These are phyloP conservation scores for Clupea harengus DNA, from an alignment of 2,113 vertebrate species.

Conservation along the genomic window DNA sequence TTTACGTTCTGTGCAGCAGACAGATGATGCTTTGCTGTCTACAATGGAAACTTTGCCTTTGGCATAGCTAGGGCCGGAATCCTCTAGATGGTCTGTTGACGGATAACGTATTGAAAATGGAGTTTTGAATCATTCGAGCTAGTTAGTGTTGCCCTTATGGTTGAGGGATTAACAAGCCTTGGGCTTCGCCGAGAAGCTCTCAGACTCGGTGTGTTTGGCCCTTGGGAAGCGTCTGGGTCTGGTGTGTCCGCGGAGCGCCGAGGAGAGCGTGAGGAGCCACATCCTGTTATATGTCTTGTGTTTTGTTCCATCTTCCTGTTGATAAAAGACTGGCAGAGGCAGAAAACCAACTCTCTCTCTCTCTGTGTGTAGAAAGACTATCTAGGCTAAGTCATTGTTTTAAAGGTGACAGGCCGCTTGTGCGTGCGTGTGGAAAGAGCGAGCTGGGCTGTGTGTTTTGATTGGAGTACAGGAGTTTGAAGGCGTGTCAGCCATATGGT, in stretches of 20 bases:
- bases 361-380: too few species aligned
- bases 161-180: background rate
- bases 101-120: background rate
- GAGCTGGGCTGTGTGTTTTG: background rate
- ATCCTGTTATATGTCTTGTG: slow-evolving; percentile 6
- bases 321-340: slow-evolving; percentile 7
- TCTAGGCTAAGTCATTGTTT: background rate
- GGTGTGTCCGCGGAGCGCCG: background rate
- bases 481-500: background rate
- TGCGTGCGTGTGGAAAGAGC: background rate
- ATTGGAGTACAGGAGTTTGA: background rate
- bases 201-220: background rate
- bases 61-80: background rate
- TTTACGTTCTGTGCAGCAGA: background rate
- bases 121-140: background rate
- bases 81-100: background rate
- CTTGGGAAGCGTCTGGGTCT: background rate
- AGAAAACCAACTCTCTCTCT: too few species aligned
- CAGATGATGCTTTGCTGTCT: background rate
- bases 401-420: background rate
- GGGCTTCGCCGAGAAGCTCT: background rate
- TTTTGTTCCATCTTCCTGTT: slow-evolving; percentile 37
- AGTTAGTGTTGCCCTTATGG: background rate
- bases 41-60: background rate
- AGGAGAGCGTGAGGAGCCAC: background rate